These are phyloP conservation scores for Pristionchus arcanus DNA, from an alignment of 2,888 invertebrate species.

Conservation along the genomic window DNA sequence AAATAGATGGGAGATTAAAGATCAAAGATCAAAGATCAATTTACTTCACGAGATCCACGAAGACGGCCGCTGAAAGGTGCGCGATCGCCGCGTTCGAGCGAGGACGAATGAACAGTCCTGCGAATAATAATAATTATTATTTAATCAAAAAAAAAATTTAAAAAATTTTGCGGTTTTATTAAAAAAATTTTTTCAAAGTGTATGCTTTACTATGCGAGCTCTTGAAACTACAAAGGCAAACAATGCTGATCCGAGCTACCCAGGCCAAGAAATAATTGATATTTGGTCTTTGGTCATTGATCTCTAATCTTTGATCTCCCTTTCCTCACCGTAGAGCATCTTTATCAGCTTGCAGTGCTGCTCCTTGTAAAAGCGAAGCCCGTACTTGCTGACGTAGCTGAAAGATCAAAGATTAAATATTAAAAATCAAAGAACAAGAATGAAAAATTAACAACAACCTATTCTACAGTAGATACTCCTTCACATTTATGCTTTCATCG, in stretches of 20 bases:
- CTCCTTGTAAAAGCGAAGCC: conserved; percentile 59
- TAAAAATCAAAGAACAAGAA: too few species aligned
- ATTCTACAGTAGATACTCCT: too few species aligned
- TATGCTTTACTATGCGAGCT: too few species aligned
- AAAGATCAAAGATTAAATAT: neutral
- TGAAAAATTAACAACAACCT: too few species aligned
- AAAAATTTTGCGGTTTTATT: too few species aligned
- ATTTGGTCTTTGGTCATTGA: neutral
- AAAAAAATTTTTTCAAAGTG: too few species aligned
- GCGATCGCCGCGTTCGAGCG: conserved; percentile 18
- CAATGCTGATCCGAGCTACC: too few species aligned
- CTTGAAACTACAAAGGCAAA: too few species aligned
- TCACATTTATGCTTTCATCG: too few species aligned
- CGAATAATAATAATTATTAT: neutral
- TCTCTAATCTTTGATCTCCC: neutral
- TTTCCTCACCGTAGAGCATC: conserved; percentile 51
- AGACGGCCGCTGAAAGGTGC: conserved; percentile 47
- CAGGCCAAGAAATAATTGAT: too few species aligned
- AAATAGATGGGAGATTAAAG: too few species aligned
- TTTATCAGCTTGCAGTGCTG: conserved; percentile 57
- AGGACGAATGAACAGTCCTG: conserved; percentile 29
- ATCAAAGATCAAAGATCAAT: conserved; percentile 9
- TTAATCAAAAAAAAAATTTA: too few species aligned
- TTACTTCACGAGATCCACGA: conserved; percentile 55
- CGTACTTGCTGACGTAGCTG: conserved; percentile 62